Evolutionary conservation across 2,797 vertebrate genomes (phyloP).

Genomic region (Crax fasciolata): DNA sequence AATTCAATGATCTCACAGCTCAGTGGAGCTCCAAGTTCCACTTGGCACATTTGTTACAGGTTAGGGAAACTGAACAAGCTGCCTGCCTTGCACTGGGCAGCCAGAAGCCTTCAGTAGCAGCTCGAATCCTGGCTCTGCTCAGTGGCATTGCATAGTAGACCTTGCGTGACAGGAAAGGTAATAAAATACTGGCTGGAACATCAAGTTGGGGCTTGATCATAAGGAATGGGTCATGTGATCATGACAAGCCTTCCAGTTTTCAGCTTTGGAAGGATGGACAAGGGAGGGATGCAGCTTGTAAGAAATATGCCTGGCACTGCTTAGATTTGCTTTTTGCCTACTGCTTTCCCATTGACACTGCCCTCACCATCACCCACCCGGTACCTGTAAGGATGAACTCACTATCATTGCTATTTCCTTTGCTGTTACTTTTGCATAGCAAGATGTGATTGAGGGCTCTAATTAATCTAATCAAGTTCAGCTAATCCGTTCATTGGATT

Average conservation of each 20-base stretch:
- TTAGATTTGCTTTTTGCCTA: background rate
- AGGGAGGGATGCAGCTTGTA: background rate
- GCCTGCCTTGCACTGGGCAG: background rate
- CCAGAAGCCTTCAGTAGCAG: background rate
- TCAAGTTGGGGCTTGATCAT: background rate
- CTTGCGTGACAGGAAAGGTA: background rate
- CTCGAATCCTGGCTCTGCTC: background rate
- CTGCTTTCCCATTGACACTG: too few species aligned
- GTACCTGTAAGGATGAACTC: background rate
- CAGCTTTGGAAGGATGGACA: background rate
- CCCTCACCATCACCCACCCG: fast-evolving
- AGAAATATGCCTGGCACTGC: background rate
- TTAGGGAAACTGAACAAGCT: background rate
- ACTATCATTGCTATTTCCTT: background rate
- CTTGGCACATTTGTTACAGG: background rate
- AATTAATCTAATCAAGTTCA: slow-evolving; percentile 67
- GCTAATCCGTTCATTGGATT: slow-evolving; percentile 71
- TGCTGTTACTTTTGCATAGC: slow-evolving; percentile 10
- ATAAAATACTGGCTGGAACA: background rate
- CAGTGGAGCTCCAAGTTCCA: background rate
- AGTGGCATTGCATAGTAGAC: background rate
- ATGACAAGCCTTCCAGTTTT: background rate
- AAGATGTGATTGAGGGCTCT: slow-evolving; percentile 23
- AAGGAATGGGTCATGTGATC: background rate
- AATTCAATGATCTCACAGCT: background rate